Base-by-base conservation (phyloP, 1,140 invertebrate species). In the Drosophila paulistorum region DNA sequence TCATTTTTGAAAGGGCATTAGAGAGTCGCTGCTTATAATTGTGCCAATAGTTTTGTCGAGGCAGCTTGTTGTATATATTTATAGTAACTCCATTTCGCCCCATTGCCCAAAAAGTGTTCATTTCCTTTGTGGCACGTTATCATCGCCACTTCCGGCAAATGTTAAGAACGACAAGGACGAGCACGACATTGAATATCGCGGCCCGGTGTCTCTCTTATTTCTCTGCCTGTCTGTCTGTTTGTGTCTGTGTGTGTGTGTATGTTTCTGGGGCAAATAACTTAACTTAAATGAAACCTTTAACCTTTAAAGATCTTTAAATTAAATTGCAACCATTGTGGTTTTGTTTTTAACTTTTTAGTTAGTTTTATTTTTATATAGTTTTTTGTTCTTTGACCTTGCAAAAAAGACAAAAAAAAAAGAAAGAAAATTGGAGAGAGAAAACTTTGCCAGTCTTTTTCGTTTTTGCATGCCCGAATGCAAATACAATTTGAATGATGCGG, bases 31-130 rank as follows among this genome's bases (percentile, higher is more conserved):
- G 17, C 7, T 13, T 2, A 23, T 11, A 51, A 51, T 23, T 0
- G 2, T 2, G 45, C 1, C 7, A 20, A 23, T 20, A 45, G 11
- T 42, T 42, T 60, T 41, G 61, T 17, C 65, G 51, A 33, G 45
- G n/a, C n/a, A 55, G 63, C 45, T 48, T 62, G 68, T 54, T 71
- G 62, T 69, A 74, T 83, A 63, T 71, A 71, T 83, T 72, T 72
- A 76, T 69, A 71, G 75, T 65, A 65, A 64, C 71, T 63, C 39
- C 59, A 51, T 61, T 26, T 63, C 72, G 58, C 59, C 51, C 76
- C 74, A 70, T 71, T 86, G 78, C 65, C 84, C 79, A 82, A 83
- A 89, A 89, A 87, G 77, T 81, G 84, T 87, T 87, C 84, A 89
- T 89, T 87, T 87, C 84, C 84, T 89, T 71, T 89, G 72, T 61